phyloP scores from a whole-genome alignment of 2,888 invertebrate species.

The Osmoderma eremita region DNA sequence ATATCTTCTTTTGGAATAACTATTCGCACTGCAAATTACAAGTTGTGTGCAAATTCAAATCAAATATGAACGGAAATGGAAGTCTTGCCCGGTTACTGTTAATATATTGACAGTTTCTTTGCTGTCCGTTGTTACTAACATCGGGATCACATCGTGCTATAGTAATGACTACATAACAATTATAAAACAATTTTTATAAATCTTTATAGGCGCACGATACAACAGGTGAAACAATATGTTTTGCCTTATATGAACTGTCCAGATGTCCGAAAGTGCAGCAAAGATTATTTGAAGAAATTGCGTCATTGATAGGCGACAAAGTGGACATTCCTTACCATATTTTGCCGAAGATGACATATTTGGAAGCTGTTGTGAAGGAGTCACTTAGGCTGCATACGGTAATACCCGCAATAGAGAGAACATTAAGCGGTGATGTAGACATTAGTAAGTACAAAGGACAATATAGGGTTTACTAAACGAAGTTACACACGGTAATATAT shows the following conservation, averaged over 20 bases:
- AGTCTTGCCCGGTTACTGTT: too few relatives aligned
- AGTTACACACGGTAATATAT: constrained; percentile 25
- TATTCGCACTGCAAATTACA: too few relatives aligned
- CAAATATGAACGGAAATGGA: too few relatives aligned
- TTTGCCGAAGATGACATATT: constrained; percentile 46
- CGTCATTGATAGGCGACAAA: constrained; percentile 33
- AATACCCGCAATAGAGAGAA: constrained; percentile 44
- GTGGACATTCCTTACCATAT: constrained; percentile 26
- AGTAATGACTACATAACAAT: background rate
- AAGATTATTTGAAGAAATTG: constrained; percentile 47
- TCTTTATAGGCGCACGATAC: constrained; percentile 52
- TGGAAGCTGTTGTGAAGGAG: constrained; percentile 49
- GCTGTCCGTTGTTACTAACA: too few relatives aligned
- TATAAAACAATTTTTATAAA: background rate
- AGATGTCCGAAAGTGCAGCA: constrained; percentile 47
- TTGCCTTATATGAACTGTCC: constrained; percentile 46
- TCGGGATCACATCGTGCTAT: too few relatives aligned
- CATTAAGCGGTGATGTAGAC: constrained; percentile 33
- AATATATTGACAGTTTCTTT: too few relatives aligned
- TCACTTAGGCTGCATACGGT: constrained; percentile 42
- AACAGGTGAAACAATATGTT: constrained; percentile 45
- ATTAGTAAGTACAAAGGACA: constrained; percentile 36
- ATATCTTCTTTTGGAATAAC: too few relatives aligned
- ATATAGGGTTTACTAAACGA: background rate
- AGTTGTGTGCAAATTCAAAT: too few relatives aligned